These are phyloP conservation scores for Procavia capensis DNA, from an alignment of 2,113 vertebrate species.

Conservation along the genomic window DNA sequence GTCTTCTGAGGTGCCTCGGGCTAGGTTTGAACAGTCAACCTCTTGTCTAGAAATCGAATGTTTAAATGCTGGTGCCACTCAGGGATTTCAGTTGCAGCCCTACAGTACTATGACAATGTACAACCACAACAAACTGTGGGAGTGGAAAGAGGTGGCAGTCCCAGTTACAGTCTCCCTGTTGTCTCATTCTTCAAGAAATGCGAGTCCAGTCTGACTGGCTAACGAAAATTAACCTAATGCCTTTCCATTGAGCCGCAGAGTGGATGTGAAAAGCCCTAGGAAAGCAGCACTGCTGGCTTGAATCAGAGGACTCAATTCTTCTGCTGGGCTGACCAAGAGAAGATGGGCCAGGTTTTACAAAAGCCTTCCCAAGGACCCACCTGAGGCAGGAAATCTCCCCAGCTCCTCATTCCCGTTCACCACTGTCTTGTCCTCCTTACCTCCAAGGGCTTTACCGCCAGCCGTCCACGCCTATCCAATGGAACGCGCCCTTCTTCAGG, in stretches of 20 bases:
- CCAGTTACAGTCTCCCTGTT: background rate
- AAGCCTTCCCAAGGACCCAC: background rate
- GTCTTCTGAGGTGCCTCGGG: no score
- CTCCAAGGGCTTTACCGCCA: conserved; percentile 67
- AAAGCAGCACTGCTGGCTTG: background rate
- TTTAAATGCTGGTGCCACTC: background rate
- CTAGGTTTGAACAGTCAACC: background rate
- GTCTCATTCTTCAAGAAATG: conserved; percentile 16
- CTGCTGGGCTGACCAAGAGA: background rate
- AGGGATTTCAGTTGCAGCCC: background rate
- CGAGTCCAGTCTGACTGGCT: background rate
- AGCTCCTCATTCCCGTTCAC: background rate
- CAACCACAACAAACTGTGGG: background rate
- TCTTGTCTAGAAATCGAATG: background rate
- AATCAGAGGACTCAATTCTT: background rate
- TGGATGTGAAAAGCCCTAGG: background rate
- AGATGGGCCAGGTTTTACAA: conserved; percentile 22
- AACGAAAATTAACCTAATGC: background rate
- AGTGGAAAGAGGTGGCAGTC: background rate
- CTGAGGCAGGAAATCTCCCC: background rate
- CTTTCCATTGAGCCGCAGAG: background rate
- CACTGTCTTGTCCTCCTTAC: conserved; percentile 49
- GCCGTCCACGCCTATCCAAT: conserved; percentile 44
- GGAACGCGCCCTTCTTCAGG: conserved; percentile 39
- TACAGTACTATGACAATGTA: background rate